These are phyloP conservation scores for Siniperca knerii DNA, from an alignment of 2,113 vertebrate species.

Conservation along the genomic window DNA sequence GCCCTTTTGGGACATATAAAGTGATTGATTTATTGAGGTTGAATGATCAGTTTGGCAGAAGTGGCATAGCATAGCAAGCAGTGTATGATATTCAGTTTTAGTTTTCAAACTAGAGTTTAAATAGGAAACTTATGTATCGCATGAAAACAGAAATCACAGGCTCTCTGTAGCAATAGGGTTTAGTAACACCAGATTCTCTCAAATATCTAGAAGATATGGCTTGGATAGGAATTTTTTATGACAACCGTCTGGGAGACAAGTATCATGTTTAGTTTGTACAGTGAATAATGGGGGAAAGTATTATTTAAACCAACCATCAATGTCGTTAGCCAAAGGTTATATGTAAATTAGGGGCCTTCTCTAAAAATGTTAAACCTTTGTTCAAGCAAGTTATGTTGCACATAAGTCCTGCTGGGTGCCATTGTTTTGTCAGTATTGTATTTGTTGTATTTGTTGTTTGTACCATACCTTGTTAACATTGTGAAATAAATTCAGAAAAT, in stretches of 20 bases:
- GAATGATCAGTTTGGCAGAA: background rate
- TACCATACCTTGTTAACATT: too few species aligned
- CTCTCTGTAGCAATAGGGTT: constrained; percentile 10
- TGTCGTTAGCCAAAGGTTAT: background rate
- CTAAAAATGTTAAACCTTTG: background rate
- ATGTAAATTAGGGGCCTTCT: background rate
- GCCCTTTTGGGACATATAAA: background rate
- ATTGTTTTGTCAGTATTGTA: background rate
- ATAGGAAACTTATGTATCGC: constrained; percentile 17
- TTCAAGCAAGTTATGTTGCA: background rate
- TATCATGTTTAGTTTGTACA: background rate
- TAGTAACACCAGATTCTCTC: constrained; percentile 7
- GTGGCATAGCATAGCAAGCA: background rate
- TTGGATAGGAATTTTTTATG: background rate
- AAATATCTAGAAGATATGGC: background rate
- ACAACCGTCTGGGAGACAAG: background rate
- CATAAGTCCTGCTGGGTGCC: background rate
- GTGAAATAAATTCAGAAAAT: background rate
- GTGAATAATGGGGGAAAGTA: background rate
- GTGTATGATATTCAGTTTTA: background rate
- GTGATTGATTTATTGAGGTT: background rate
- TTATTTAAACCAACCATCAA: background rate
- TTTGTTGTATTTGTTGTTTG: background rate
- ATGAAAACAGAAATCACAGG: constrained; percentile 24
- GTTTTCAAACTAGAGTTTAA: background rate